Conservation (phyloP, 2,797 vertebrate species). For the Limnodromus scolopaceus region DNA sequence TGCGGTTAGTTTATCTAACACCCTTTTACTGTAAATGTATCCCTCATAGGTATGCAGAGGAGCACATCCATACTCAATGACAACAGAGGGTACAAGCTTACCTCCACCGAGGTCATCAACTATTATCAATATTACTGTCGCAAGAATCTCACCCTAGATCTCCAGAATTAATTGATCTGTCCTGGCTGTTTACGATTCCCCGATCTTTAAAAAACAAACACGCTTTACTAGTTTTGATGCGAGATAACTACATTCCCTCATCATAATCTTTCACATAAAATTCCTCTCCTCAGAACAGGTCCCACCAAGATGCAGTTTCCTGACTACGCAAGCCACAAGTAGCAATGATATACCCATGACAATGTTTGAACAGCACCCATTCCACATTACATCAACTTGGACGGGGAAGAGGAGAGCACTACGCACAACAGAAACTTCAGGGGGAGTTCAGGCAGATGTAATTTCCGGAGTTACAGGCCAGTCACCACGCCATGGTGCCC, state of each 20-base stretch:
- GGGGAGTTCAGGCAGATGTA: not conserved
- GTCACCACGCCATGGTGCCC: not conserved
- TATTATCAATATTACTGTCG: not conserved
- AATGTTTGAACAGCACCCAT: not conserved
- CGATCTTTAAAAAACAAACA: not conserved
- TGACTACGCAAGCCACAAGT: not conserved
- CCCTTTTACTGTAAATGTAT: not conserved
- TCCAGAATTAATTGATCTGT: not conserved
- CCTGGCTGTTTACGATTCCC: not conserved
- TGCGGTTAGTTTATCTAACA: not conserved
- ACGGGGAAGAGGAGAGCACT: not conserved
- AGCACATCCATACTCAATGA: not conserved
- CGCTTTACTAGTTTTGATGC: not conserved
- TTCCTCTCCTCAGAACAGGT: not conserved
- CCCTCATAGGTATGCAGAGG: fast-evolving
- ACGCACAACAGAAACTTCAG: not conserved
- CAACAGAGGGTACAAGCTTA: not conserved
- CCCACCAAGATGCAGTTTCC: not conserved
- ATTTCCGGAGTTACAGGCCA: not conserved
- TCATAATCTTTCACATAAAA: not conserved
- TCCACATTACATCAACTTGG: not conserved
- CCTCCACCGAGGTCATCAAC: not conserved
- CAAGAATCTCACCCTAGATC: not conserved
- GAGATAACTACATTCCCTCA: not conserved
- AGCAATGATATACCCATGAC: fast-evolving